Percentiles rank a stretch among this genome's conserved stretches.
Conservation (phyloP, 2,113 vertebrate species). For the Corythornis vintsioides region DNA sequence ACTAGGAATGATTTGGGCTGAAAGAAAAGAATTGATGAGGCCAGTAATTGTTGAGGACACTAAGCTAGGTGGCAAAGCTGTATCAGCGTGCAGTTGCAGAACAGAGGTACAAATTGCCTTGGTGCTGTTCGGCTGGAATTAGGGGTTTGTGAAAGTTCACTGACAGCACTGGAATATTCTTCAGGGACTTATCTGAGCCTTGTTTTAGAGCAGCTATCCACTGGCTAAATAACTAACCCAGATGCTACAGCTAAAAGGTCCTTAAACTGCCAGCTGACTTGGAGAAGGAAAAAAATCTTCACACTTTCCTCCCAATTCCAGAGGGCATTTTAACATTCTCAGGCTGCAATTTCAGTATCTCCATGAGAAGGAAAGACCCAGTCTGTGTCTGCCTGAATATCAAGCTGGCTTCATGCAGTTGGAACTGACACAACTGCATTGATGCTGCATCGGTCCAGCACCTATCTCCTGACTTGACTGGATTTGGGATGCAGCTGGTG, state of each 20-base stretch:
- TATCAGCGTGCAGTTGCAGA: not conserved
- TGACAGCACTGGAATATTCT: not conserved
- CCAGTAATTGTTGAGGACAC: not conserved
- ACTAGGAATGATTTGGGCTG: not conserved
- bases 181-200: not conserved
- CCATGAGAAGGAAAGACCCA: not conserved
- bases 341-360: not conserved
- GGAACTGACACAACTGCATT: fast-evolving
- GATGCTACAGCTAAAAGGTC: not conserved
- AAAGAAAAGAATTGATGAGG: not conserved
- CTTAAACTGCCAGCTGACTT: not conserved
- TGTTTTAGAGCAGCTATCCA: not conserved
- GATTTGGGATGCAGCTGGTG: not conserved
- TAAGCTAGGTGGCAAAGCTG: not conserved
- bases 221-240: not conserved
- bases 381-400: not conserved
- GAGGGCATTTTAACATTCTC: not conserved
- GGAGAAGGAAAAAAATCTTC: not conserved
- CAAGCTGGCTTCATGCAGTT: fast-evolving
- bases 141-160: not conserved
- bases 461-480: not conserved
- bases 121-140: not conserved
- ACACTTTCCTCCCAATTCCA: not conserved
- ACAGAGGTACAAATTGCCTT: not conserved
- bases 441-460: not conserved